phyloP scores from a whole-genome alignment of 2,797 vertebrate species.

The Caiman crocodilus region DNA sequence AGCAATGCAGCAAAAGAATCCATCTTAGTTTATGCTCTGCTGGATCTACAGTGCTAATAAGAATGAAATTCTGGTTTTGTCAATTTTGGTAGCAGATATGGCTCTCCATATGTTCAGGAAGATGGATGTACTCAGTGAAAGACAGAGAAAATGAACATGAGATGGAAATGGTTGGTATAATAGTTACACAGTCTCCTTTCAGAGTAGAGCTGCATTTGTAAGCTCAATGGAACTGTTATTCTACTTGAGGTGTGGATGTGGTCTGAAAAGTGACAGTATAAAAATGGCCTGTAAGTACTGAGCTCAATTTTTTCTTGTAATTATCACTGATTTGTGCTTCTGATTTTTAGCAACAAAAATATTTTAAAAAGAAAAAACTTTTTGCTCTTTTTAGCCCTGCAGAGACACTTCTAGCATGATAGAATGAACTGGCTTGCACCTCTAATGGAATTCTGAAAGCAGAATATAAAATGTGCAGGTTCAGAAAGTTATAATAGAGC shows the following conservation, averaged over 20 bases:
- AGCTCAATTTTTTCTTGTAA: background rate
- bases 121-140: background rate
- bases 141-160: background rate
- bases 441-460: background rate
- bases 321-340: background rate
- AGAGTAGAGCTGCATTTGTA: background rate
- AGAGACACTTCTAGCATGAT: fast-evolving
- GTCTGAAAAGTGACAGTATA: background rate
- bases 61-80: background rate
- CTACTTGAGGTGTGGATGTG: background rate
- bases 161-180: no score
- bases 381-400: background rate
- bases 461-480: background rate
- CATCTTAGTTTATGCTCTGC: background rate
- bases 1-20: fast-evolving
- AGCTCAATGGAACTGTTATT: background rate
- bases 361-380: background rate
- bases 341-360: background rate
- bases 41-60: background rate
- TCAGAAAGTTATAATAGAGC: background rate
- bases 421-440: background rate
- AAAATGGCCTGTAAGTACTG: background rate
- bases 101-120: background rate
- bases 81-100: background rate
- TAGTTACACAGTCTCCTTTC: background rate